These are phyloP conservation scores for Aspidiotus destructor DNA, from an alignment of 2,888 invertebrate genomes.

Conservation along the genomic window DNA sequence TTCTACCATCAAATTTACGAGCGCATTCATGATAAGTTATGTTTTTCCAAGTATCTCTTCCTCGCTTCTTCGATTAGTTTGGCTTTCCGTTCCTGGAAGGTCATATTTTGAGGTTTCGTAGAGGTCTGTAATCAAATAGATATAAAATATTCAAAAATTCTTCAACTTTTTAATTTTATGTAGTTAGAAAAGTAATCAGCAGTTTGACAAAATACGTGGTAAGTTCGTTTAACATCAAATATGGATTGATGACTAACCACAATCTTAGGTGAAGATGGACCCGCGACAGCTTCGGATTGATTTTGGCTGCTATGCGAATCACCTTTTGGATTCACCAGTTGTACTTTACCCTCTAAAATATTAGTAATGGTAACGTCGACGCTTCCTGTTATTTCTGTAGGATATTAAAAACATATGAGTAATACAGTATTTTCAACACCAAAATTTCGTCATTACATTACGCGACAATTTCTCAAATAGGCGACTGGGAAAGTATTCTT, in stretches of 20 bases:
- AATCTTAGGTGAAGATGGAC: conserved; percentile 11
- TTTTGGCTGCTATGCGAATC: background rate
- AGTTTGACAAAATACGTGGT: background rate
- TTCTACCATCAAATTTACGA: no score
- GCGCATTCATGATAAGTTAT: conserved; percentile 40
- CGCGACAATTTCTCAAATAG: no score
- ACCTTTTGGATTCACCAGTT: conserved; percentile 37
- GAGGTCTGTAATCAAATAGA: no score
- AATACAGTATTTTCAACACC: background rate
- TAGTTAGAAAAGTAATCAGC: background rate
- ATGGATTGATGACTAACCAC: background rate
- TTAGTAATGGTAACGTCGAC: conserved; percentile 41
- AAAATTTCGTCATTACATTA: no score
- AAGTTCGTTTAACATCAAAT: background rate
- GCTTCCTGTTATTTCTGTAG: conserved; percentile 38
- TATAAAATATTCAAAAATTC: no score
- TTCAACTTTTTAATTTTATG: no score
- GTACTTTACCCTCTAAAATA: conserved; percentile 37
- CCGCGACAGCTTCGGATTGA: conserved; percentile 11
- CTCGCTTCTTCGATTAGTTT: conserved; percentile 68
- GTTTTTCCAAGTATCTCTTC: conserved; percentile 66
- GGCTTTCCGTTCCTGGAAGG: conserved; percentile 69
- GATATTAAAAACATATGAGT: conserved; percentile 10
- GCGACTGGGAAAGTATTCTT: no score
- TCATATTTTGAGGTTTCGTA: conserved; percentile 14